Evolutionary conservation across 2,888 invertebrate genomes (phyloP), one percentile per base, ranked within the genome.

Genomic region (Acleris laterana): DNA sequence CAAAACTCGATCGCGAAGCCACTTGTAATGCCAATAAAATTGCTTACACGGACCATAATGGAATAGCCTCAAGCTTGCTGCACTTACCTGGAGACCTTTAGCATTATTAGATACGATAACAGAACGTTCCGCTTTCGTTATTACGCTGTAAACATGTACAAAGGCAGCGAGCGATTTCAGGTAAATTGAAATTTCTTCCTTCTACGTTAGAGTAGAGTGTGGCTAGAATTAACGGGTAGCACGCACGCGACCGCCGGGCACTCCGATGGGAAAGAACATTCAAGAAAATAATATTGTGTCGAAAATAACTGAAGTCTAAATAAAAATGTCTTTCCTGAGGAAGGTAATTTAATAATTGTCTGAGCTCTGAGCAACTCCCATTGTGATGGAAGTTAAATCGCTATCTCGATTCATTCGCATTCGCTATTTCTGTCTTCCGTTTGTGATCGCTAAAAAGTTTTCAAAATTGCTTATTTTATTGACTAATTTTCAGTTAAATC

Each of bases 161-260:
- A 64, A 68, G 74, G 74, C 76, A 73, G 71, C 76, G 77, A 79
- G 72, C 79, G 78, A 78, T 84, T 84, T 82, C 79, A 78, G 80
- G 81, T 77, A 86, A 85, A 88, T 87, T 88, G 87, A 87, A 87
- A 85, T 84, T 85, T 87, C 83, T 84, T 84, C 79, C 77, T 81
- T 83, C 79, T 78, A 78, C 76, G 78, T 76, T 77, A 73, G 76
- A 75, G 78, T 76, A 71, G 72, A 59, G 70, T 74, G 69, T 63
- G 51, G 62, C 44, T 28, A 3, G 22, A 42, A 62, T 58, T 65
- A 68, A 68, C 62, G 55, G 62, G 16, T 16, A 7, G 28, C 46
- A 46, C 57, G 56, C 66, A 66, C 66, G 66, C 66, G 38, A 66
- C 51, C 66, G 22, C 55, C 17, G n/a, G 61, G 50, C 46, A 57